These are phyloP conservation scores for Mellivora capensis DNA, from an alignment of 2,113 vertebrate species.

Conservation along the genomic window DNA sequence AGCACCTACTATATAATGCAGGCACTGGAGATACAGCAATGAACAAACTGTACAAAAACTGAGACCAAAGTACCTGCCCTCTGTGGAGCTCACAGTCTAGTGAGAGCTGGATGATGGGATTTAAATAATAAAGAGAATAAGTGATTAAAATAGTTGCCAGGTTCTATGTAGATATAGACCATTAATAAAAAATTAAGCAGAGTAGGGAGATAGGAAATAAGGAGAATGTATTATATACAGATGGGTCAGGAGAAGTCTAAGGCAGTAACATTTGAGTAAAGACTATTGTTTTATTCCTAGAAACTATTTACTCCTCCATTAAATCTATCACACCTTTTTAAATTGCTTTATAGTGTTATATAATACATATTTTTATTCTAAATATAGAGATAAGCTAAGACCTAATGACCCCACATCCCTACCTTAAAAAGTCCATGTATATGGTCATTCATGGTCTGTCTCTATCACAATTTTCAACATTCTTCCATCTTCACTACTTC, in stretches of 20 bases:
- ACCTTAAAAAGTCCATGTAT: not conserved
- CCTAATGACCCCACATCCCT: not conserved
- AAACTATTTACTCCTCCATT: not conserved
- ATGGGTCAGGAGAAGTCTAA: not conserved
- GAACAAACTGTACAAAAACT: constrained; percentile 40
- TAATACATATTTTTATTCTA: not conserved
- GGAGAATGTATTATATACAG: not conserved
- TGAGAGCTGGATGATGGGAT: not conserved
- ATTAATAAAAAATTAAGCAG: constrained; percentile 6
- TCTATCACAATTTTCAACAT: not conserved
- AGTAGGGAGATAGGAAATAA: not conserved
- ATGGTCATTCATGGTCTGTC: not conserved
- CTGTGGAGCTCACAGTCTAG: constrained; percentile 66
- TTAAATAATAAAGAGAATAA: not conserved
- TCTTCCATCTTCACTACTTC: not conserved
- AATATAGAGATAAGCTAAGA: not conserved
- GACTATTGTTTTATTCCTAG: not conserved
- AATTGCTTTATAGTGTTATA: not conserved
- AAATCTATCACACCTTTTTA: not conserved
- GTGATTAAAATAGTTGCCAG: not conserved
- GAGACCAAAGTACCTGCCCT: constrained; percentile 47
- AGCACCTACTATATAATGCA: constrained; percentile 21
- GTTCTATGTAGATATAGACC: constrained; percentile 12
- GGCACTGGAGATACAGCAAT: constrained; percentile 30
- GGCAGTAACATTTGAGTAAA: not conserved